Conservation (phyloP, 2,113 vertebrate genomes). For the Syngnathus typhle region DNA sequence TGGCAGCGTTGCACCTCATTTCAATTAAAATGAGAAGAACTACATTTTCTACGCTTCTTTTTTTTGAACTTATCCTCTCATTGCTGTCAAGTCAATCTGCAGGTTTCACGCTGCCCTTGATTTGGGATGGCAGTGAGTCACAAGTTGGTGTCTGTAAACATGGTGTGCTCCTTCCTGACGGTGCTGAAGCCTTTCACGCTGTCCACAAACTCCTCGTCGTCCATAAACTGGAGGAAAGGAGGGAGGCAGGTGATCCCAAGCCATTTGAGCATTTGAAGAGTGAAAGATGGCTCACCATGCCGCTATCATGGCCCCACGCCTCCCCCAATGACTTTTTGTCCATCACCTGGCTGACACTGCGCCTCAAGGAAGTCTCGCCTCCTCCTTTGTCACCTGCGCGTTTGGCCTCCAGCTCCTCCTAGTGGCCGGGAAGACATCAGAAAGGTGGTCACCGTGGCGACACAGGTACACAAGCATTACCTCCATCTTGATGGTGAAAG, state of each 20-base stretch:
- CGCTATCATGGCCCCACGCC: conserved; percentile 80
- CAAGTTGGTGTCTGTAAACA: conserved; percentile 91
- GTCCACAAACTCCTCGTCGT: conserved; percentile 89
- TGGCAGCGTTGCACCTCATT: conserved; percentile 55
- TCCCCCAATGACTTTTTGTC: conserved; percentile 76
- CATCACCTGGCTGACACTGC: conserved; percentile 87
- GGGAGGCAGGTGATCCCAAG: not conserved
- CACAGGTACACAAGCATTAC: conserved; percentile 54
- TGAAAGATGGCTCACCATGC: conserved; percentile 78
- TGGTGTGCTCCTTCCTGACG: conserved; percentile 90
- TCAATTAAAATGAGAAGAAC: conserved; percentile 61
- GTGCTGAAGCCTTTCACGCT: conserved; percentile 96
- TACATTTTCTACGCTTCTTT: not conserved
- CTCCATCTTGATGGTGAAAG: conserved; percentile 86
- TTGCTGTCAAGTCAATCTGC: not conserved
- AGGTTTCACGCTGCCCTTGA: not conserved
- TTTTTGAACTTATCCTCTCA: not conserved
- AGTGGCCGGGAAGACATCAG: not conserved
- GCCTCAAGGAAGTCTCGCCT: conserved; percentile 71
- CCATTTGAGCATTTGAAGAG: no score
- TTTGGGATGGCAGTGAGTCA: conserved; percentile 43
- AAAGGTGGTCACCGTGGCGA: not conserved
- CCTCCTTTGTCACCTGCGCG: conserved; percentile 62
- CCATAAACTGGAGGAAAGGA: conserved; percentile 71
- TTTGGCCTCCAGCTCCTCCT: conserved; percentile 82